phyloP scores from a whole-genome alignment of 2,797 vertebrate genomes.

The Psittacula derbiana region DNA sequence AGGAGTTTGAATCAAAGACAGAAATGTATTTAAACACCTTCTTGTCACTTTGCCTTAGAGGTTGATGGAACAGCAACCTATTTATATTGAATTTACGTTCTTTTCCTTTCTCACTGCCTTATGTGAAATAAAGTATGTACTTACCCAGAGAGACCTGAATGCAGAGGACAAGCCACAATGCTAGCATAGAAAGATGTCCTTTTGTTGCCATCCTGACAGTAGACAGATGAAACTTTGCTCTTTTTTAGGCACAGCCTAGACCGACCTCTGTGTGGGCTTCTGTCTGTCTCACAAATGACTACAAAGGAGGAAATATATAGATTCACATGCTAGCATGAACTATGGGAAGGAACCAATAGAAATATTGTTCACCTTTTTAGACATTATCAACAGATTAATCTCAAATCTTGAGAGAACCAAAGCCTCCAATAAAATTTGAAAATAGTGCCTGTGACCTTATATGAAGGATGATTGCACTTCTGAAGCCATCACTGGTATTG shows the following conservation, averaged over 20 bases:
- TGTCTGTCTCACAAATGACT: background rate
- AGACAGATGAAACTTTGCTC: background rate
- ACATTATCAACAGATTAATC: slow-evolving; percentile 36
- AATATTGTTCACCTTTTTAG: slow-evolving; percentile 61
- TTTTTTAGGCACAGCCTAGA: background rate
- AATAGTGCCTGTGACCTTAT: slow-evolving; percentile 43
- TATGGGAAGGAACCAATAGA: slow-evolving; percentile 39
- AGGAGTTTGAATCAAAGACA: background rate
- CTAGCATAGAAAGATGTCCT: background rate
- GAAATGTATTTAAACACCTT: background rate
- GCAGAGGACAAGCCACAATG: background rate
- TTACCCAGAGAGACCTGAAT: slow-evolving; percentile 2
- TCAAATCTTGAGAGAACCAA: slow-evolving; percentile 28
- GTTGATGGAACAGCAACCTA: background rate
- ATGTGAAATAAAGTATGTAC: background rate
- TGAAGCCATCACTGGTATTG: background rate
- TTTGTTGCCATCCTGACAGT: background rate
- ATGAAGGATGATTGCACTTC: background rate
- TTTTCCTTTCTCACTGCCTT: background rate
- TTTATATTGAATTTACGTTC: background rate
- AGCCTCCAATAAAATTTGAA: slow-evolving; percentile 50
- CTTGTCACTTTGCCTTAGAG: background rate
- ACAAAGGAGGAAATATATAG: slow-evolving; percentile 41
- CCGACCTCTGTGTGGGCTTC: background rate
- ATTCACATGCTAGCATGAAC: background rate